phyloP scores from a whole-genome alignment of 1,140 invertebrate genomes.

The Anthonomus grandis region DNA sequence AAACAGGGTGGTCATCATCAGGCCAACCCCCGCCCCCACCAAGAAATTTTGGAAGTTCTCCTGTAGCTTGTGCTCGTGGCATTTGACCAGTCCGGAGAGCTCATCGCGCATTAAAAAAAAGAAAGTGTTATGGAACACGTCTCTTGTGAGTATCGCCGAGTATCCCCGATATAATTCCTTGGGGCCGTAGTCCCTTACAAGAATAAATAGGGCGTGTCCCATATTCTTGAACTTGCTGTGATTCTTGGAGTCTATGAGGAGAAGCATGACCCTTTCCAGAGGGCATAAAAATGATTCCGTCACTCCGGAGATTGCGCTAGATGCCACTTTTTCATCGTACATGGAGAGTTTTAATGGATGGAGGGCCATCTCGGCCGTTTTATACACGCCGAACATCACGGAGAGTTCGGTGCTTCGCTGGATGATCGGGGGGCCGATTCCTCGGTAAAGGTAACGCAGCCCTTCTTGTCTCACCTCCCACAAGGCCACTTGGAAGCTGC shows the following conservation, averaged over 20 bases:
- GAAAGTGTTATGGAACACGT: constrained; percentile 1
- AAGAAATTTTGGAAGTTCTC: constrained; percentile 9
- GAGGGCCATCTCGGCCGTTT: not conserved
- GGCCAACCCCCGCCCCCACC: not conserved
- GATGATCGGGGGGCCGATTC: constrained; percentile 2
- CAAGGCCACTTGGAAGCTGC: not conserved
- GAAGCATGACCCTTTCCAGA: constrained; percentile 5
- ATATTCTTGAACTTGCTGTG: constrained; percentile 10
- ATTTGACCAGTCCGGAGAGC: not conserved
- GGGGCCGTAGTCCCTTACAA: constrained; percentile 1
- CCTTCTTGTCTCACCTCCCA: constrained; percentile 9
- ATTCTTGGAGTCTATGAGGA: constrained; percentile 7
- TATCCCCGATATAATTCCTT: constrained; percentile 13
- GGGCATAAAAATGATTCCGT: constrained; percentile 5
- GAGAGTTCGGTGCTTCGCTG: constrained; percentile 10
- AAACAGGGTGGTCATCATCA: constrained; percentile 8
- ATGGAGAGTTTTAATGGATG: not conserved
- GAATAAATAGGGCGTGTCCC: not conserved
- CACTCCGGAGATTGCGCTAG: not conserved
- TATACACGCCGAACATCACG: constrained; percentile 17
- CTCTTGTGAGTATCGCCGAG: not conserved
- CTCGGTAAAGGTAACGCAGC: constrained; percentile 1
- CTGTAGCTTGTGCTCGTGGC: not conserved
- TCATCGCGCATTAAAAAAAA: constrained; percentile 10
- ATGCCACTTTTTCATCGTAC: constrained; percentile 9